Evolutionary conservation across 2,113 vertebrate genomes (phyloP).

Genomic region (Takifugu bimaculatus): DNA sequence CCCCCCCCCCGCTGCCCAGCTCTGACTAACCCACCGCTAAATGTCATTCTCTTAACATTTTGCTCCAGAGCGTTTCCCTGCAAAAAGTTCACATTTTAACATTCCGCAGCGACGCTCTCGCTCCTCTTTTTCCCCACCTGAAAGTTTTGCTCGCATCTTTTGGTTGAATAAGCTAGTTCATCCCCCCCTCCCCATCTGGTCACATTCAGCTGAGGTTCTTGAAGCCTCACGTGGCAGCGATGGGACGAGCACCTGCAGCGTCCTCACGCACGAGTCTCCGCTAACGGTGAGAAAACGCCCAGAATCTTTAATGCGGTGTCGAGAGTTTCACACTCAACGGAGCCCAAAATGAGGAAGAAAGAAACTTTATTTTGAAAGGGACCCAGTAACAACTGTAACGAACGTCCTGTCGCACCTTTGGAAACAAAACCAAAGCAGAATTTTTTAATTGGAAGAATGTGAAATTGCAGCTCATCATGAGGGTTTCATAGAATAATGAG

Average conservation of each 20-base stretch:
- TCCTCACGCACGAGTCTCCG: constrained; percentile 1
- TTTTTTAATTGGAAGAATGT: no score
- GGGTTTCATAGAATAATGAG: no score
- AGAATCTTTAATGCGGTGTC: no score
- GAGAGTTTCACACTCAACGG: no score
- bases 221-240: no score
- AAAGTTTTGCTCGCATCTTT: constrained; percentile 17
- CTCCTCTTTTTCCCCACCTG: neutral
- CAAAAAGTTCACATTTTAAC: constrained; percentile 36
- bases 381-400: no score
- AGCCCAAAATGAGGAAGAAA: no score
- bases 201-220: constrained; percentile 6
- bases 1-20: constrained; percentile 29
- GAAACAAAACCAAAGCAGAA: no score
- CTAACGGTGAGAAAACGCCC: neutral
- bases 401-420: no score
- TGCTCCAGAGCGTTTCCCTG: constrained; percentile 24
- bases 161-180: neutral
- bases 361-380: no score
- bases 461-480: no score
- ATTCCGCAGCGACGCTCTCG: constrained; percentile 21
- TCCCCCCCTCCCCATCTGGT: constrained; percentile 17
- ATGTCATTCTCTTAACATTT: constrained; percentile 65
- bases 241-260: neutral
- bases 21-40: constrained; percentile 42